phyloP scores from a whole-genome alignment of 2,888 invertebrate species.

The Eupithecia centaureata region DNA sequence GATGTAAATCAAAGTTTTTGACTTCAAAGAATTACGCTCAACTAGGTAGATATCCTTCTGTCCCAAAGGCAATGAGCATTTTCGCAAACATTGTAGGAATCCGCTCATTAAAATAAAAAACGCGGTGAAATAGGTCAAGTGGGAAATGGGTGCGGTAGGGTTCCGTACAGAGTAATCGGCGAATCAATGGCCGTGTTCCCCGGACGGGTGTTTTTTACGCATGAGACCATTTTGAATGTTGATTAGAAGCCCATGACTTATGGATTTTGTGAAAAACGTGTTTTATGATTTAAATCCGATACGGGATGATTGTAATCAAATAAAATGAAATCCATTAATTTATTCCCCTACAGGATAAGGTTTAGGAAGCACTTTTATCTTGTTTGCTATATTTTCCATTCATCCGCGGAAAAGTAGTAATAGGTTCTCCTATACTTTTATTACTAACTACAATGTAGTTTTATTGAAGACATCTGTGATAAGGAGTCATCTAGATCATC shows the following conservation, averaged over 20 bases:
- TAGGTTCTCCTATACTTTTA: no score
- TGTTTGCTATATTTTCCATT: no score
- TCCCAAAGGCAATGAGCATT: constrained; percentile 46
- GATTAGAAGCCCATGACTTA: constrained; percentile 21
- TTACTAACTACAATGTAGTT: no score
- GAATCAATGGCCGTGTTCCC: constrained; percentile 37
- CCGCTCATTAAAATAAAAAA: constrained; percentile 41
- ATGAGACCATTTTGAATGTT: constrained; percentile 31
- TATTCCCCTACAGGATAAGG: no score
- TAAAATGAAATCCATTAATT: no score
- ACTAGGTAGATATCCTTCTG: constrained; percentile 50
- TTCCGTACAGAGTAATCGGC: constrained; percentile 36
- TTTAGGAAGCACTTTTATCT: no score
- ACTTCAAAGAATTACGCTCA: constrained; percentile 54
- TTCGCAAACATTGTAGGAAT: constrained; percentile 43
- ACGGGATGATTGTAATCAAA: not conserved
- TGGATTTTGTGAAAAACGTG: not conserved
- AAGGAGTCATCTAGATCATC: no score
- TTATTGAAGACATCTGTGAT: no score
- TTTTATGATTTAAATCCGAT: not conserved
- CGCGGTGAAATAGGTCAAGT: constrained; percentile 40
- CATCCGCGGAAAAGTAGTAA: no score
- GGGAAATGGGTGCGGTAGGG: constrained; percentile 32
- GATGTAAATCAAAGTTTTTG: constrained; percentile 59
- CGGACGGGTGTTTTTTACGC: constrained; percentile 30